Base-by-base conservation (phyloP, 2,797 vertebrate species). In the Menidia menidia region DNA sequence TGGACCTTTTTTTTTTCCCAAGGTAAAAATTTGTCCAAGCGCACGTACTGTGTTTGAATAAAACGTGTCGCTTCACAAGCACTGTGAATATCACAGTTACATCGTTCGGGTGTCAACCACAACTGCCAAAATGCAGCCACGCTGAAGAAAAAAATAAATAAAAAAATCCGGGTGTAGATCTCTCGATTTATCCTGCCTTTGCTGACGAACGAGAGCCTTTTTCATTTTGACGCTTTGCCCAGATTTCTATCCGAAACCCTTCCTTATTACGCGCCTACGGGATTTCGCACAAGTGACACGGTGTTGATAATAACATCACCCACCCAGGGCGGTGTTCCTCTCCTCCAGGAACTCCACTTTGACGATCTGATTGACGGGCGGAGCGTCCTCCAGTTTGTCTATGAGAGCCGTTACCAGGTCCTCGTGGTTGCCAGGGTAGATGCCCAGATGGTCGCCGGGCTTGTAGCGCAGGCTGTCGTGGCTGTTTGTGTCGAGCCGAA, bases 271-370 rank as follows among this genome's bases (percentile, higher is more conserved):
- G 70, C 47, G 48, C 65, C 73, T 57, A 66, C 73, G 15, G 52
- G 3, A 43, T 75, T 75, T 75, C 7, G n/a, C 75, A 50, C 71
- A 77, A 77, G 71, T 32, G 42, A 45, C 15, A 7, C 55, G 73
- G 64, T 60, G 66, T 70, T 44, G 63, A 64, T 57, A 54, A 71
- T 32, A 50, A 63, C 61, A 25, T 82, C 83, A 84, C 91, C 68
- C 94, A 99, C 98, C 98, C 78, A 99, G 81, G 51, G 97, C 97
- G 0, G 98, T 99, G 91, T 81, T 98, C 89, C 96, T 95, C 87
- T 99, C 97, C 71, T 97, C 97, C 81, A 99, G 91, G 86, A 99
- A 95, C 88, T 99, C 98, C 91, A 99, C 95, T 83, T 95, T 98
- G 71, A 99, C 93, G 25, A 97, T 94, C 84, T 99, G 97, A 94